Base-by-base conservation (phyloP, 2,113 vertebrate genomes). In the Atlantisia rogersi region DNA sequence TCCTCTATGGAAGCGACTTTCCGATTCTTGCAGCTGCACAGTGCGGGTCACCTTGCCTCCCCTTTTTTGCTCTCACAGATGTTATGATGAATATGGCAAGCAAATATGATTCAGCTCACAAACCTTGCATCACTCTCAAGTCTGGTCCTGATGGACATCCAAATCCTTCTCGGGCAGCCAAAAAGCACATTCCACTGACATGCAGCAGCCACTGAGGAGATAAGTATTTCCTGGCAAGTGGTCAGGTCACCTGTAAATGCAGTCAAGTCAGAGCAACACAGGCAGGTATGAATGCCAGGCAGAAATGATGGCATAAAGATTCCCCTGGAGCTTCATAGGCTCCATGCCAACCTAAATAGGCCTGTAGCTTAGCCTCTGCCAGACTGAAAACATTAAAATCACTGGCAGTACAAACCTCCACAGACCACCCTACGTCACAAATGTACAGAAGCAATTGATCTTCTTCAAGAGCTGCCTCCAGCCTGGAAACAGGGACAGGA, bases 201-300 rank as follows among this genome's bases (percentile, higher is more conserved):
- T 5, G 14, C 9, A 44, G 75, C 68, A 86, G 50, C 44, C 21
- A 3, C 35, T 58, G 39, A 92, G 56, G 52, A 92, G 82, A 62
- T 90, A 73, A 94, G 39, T 12, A 18, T 55, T 95, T 83, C 63
- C 82, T 92, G 67, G 71, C 85, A 58, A 69, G 63, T 1, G 2
- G 26, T 82, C 82, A 69, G 82, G 62, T 96, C 59, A 97, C 90
- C 88, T 93, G 82, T 69, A 92, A 80, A 80, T 18, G 79, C 50
- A 37, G 17, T 70, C 40, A 22, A 77, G 31, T 73, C 76, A 82
- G 32, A 97, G 50, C 62, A 75, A 13, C 17, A 24, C 12, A 53
- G 53, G 56, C 56, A 95, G 65, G 48, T 56, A 79, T 74, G 56
- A 90, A 82, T 32, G 70, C 48, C 94, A 90, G 52, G 24, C 58